Base-by-base conservation (phyloP, 2,797 vertebrate species). In the Mus minutoides region DNA sequence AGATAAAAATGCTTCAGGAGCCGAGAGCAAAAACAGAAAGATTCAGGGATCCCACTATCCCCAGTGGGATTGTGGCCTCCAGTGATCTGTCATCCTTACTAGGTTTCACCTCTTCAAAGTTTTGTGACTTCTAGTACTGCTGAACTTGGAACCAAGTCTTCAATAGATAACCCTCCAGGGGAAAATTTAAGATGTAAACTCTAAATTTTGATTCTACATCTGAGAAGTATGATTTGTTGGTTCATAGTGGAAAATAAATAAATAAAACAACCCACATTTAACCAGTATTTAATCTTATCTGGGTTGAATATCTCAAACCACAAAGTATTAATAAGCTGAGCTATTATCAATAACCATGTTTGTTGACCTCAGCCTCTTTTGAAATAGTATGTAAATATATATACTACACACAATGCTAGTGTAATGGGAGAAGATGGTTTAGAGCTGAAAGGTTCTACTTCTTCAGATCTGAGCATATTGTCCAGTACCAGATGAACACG, bases 281-380 rank as follows among this genome's bases (percentile, higher is more conserved):
- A 93, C 56, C 46, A 67, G 11, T 21, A 43, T 67, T 90, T 49
- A 79, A 54, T 69, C 94, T 95, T 90, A 88, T 62, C 75, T 95
- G 26, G 78, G 24, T 88, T 71, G 90, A 92, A 69, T 34, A 56
- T 76, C 88, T 94, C 62, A 62, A 77, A 82, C 73, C 79, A 40
- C 54, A 85, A 67, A 85, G 17, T 71, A 77, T 29, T 54, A 75
- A 11, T 71, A 84, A 62, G 78, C n/a, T 56, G 52, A 92, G 77
- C 52, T 52, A 17, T 73, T 62, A 62, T 17, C 26, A 24, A 67
- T 92, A 77, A 80, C 8, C n/a, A 37, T 85, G 62, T 17, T n/a
- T 37, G 75, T 78, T 67, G 56, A 56, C 76, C 8, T 31, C 64
- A 31, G 9, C 6, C 60, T 54, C 71, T 84, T 94, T 86, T 31